Evolutionary conservation across 2,888 invertebrate species (phyloP), one percentile per base, ranked within the genome.

Genomic region (Dynastes grantii): DNA sequence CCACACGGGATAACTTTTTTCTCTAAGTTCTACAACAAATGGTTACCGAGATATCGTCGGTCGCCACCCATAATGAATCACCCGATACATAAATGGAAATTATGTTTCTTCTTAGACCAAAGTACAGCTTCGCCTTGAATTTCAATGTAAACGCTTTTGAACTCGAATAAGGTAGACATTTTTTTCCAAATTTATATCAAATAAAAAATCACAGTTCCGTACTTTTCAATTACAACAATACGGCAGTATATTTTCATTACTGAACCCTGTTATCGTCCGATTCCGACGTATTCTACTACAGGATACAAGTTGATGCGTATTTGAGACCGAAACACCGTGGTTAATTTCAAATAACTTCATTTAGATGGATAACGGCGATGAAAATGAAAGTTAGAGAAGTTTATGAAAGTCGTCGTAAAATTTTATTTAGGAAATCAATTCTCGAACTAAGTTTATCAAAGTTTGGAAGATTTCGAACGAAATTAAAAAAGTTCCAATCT

Each of bases 261-360:
- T 73, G 73, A 73, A 73, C 73, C 73, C 73, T 73, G 73, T 73
- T 73, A 73, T 40, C 73, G 73, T 73, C 73, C 73, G 73, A 73
- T 73, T 73, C 61, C 73, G 58, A 61, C 58, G 71, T 55, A 16
- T 55, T 73, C 61, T 73, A 73, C 73, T 73, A 73, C 73, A 61
- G 40, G 40, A 73, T 71, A 55, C 6, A 58, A 16, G 16, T 13
- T 51, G 22, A 61, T 61, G 61, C 32, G 49, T 29, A 68, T 49
- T 68, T 27, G n/a, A 68, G 27, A 49, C 67, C 29, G 27, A 61
- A 29, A 53, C n/a, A 11, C 45, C 1, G n/a, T 16, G 22, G 55
- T 45, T n/a, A 55, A 55, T 22, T 55, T 22, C 22, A 55, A 16
- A 55, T 55, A 16, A n/a, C 3, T 55, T 9, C 11, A 55, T n/a